A percentile compares a stretch with the other conserved stretches of the same genome.
Evolutionary conservation across 2,888 invertebrate genomes (phyloP).

Genomic region (Zygothrica quintamaculata): DNA sequence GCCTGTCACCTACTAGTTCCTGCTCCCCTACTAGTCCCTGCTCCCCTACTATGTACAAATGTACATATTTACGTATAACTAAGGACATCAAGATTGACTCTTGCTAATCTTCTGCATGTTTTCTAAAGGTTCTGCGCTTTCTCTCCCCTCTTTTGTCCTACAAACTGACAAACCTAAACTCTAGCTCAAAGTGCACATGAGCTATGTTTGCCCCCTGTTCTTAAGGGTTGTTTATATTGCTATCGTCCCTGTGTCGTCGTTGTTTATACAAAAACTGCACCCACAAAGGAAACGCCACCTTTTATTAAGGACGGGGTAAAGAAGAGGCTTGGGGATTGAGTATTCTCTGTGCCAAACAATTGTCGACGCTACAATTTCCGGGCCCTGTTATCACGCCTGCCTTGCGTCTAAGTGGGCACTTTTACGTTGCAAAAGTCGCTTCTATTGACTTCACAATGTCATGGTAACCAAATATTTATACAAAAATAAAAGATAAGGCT

Average conservation of each 20-base stretch:
- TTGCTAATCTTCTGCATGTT: conserved; percentile 52
- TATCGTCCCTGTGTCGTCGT: background rate
- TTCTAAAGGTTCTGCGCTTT: conserved; percentile 21
- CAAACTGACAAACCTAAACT: conserved; percentile 55
- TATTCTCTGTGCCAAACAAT: conserved; percentile 44
- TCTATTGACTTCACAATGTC: conserved; percentile 33
- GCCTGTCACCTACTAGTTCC: conserved; percentile 20
- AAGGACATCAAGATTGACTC: conserved; percentile 60
- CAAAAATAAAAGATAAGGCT: conserved; percentile 47
- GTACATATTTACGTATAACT: conserved; percentile 6
- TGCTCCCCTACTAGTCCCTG: conserved; percentile 25
- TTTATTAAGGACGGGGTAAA: too few relatives aligned
- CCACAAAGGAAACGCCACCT: conserved; percentile 50
- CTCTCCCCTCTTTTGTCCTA: conserved; percentile 1
- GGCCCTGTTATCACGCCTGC: conserved; percentile 54
- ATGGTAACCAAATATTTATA: conserved; percentile 66
- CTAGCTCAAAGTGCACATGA: conserved; percentile 66
- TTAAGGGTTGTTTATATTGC: conserved; percentile 65
- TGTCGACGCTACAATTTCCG: conserved; percentile 63
- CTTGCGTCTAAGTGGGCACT: conserved; percentile 52
- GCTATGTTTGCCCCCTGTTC: conserved; percentile 48
- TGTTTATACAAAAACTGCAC: conserved; percentile 65
- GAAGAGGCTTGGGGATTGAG: too few relatives aligned
- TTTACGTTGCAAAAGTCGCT: conserved; percentile 31
- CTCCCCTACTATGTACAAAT: conserved; percentile 5